Percentiles rank a stretch among this genome's conserved stretches.
Evolutionary conservation across 2,888 invertebrate species (phyloP).

Genomic region (Parthenolecanium corni): DNA sequence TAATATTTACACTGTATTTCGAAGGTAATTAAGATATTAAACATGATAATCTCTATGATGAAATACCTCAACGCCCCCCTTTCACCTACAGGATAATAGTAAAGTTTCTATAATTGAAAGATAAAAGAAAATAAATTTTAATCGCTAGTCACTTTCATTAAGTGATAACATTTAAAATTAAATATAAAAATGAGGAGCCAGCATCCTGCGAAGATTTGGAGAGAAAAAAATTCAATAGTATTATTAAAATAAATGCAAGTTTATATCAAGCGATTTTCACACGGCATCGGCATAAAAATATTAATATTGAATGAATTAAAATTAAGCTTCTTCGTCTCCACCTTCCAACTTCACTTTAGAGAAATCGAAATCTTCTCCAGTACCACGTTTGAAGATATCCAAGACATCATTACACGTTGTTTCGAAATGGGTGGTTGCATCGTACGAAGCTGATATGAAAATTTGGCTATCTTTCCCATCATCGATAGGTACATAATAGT

Average conservation of each 20-base stretch:
- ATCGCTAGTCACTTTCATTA: no score
- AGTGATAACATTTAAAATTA: no score
- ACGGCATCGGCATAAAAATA: conserved; percentile 3
- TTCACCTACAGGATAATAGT: no score
- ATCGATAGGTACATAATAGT: conserved; percentile 85
- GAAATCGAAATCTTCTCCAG: conserved; percentile 93
- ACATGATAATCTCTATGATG: no score
- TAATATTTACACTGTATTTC: no score
- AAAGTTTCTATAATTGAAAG: no score
- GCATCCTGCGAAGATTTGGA: no score
- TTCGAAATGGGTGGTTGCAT: conserved; percentile 98
- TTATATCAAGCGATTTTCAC: conserved; percentile 6
- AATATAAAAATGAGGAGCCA: no score
- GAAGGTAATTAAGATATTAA: no score
- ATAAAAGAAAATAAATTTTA: no score
- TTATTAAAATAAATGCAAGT: neutral
- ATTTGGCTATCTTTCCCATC: conserved; percentile 79
- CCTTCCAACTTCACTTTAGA: conserved; percentile 89
- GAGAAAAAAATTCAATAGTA: no score
- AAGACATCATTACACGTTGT: conserved; percentile 97
- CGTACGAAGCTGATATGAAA: conserved; percentile 94
- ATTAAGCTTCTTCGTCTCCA: conserved; percentile 30
- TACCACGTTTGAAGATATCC: conserved; percentile 89
- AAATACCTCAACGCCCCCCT: no score
- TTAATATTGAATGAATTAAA: conserved; percentile 4